Evolutionary conservation across 2,888 invertebrate species (phyloP), one percentile per base, ranked within the genome.

Genomic region (Polylopha cassiicola): DNA sequence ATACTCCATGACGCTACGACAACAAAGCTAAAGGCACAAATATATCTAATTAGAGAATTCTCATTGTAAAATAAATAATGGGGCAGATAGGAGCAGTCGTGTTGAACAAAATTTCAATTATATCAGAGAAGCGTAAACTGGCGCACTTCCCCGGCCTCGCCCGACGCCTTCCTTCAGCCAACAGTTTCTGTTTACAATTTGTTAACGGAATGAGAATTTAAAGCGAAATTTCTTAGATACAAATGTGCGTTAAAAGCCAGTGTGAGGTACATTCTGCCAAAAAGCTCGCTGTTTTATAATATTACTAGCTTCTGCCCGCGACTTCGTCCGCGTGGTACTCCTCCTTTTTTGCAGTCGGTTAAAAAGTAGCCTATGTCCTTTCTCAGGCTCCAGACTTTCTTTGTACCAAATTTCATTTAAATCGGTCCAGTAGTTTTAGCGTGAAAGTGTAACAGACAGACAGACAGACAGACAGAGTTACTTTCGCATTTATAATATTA

Each of bases 151-250:
- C 51, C 47, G 53, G 50, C 23, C 23, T 30, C 36, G 49, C 46
- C 55, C 58, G 48, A 53, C 61, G 59, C 63, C 60, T 61, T 58
- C 53, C n/a, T 39, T 24, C 48, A 61, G 47, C 58, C 54, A 53
- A 55, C 66, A 73, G 60, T 73, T 69, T 68, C 68, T 78, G 74
- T 78, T 81, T 78, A 76, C 75, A 76, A 76, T 81, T 75, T 74
- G 74, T 77, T 78, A 74, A 69, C 67, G 66, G 63, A 76, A 77
- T 76, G 76, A 69, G 75, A 77, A 73, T 79, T 80, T 79, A 70
- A 78, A 71, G 69, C 62, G 64, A 69, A 73, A 70, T 73, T 75
- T 75, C 73, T 73, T 70, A 66, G 70, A 65, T 65, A 65, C 70
- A 71, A 77, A 77, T 71, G 68, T 74, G 67, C 66, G 67, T 69